Evolutionary conservation across 2,888 invertebrate species (phyloP).

Genomic region (Phragmatobia fuliginosa): DNA sequence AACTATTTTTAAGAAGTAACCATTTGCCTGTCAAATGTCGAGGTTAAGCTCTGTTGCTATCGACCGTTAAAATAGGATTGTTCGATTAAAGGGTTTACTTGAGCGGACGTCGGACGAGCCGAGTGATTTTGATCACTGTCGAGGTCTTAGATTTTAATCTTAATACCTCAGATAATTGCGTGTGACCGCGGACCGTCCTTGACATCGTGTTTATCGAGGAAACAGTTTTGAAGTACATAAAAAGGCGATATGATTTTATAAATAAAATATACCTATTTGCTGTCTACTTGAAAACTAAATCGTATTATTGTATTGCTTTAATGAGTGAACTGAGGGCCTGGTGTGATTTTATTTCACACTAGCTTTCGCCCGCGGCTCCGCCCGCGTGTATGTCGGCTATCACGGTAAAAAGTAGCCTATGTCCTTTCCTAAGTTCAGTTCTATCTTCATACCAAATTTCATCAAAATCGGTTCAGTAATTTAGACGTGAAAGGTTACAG

Average conservation of each 20-base stretch:
- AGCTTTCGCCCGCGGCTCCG: too few relatives aligned
- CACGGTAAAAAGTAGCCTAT: too few relatives aligned
- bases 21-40: constrained; percentile 46
- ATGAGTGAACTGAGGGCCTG: neutral
- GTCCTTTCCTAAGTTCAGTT: too few relatives aligned
- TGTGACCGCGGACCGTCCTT: constrained; percentile 36
- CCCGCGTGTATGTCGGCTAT: too few relatives aligned
- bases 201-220: neutral
- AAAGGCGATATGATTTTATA: neutral
- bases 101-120: constrained; percentile 27
- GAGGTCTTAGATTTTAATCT: constrained; percentile 41
- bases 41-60: constrained; percentile 35
- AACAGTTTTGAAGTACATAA: constrained; percentile 14
- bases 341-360: neutral
- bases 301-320: neutral
- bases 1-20: constrained; percentile 24
- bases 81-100: constrained; percentile 34
- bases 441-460: too few relatives aligned
- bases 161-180: constrained; percentile 34
- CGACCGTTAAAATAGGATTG: constrained; percentile 36
- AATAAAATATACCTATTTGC: neutral
- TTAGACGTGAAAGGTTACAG: too few relatives aligned
- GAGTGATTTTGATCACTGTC: constrained; percentile 27
- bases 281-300: neutral
- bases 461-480: too few relatives aligned